A percentile compares a stretch with the other conserved stretches of the same genome.
Evolutionary conservation across 1,140 invertebrate genomes (phyloP).

Genomic region (Heliconius congener): DNA sequence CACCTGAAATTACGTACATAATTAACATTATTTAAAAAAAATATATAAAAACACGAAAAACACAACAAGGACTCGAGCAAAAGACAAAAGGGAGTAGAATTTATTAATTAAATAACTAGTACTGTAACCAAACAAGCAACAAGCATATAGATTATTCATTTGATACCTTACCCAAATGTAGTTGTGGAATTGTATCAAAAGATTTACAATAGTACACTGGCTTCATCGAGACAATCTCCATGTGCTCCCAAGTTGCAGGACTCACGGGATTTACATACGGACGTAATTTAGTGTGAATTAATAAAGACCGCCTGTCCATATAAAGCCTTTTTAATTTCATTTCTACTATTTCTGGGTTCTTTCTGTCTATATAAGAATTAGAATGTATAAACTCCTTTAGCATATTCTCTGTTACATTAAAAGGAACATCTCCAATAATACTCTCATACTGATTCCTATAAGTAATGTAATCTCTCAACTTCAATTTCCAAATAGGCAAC

Average conservation of each 20-base stretch:
- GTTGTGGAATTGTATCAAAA: slow-evolving; percentile 42
- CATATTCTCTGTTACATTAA: slow-evolving; percentile 42
- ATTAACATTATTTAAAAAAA: neutral
- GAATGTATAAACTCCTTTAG: slow-evolving; percentile 49
- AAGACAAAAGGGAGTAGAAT: neutral
- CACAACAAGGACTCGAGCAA: neutral
- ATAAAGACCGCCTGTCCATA: slow-evolving; percentile 50
- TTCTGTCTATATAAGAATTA: slow-evolving; percentile 43
- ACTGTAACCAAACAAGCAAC: neutral
- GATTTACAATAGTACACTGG: slow-evolving; percentile 60
- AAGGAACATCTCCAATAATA: slow-evolving; percentile 42
- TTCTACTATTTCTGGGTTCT: slow-evolving; percentile 46
- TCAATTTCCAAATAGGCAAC: slow-evolving; percentile 47
- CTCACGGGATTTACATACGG: slow-evolving; percentile 52
- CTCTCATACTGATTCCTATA: slow-evolving; percentile 54
- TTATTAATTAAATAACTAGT: no score
- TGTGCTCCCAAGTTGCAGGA: slow-evolving; percentile 55
- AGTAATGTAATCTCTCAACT: slow-evolving; percentile 60
- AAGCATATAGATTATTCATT: neutral
- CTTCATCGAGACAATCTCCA: slow-evolving; percentile 63
- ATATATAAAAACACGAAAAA: neutral
- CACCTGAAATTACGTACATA: slow-evolving; percentile 37
- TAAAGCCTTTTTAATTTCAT: slow-evolving; percentile 59
- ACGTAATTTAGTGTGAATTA: slow-evolving; percentile 58
- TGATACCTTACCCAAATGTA: slow-evolving; percentile 51